Base-by-base conservation (phyloP, 1,140 invertebrate species). In the Apis laboriosa region DNA sequence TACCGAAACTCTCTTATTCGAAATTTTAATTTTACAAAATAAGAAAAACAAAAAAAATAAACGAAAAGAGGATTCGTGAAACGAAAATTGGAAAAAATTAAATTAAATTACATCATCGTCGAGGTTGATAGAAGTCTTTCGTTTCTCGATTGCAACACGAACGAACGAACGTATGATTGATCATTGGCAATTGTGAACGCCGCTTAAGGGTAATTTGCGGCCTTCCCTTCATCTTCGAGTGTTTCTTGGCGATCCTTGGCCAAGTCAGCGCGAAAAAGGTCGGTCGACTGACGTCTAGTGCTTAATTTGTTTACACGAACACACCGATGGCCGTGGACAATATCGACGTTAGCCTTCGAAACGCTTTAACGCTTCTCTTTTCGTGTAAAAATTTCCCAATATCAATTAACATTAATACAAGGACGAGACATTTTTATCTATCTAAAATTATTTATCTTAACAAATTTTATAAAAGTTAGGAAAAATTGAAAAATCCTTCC, bases 221-320 rank as follows among this genome's bases (percentile, higher is more conserved):
- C 87, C 79, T 90, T 74, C 83, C 87, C 80, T 87, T 85, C 84
- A 81, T 84, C 79, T 80, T 63, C 83, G 79, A 86, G 85, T 83
- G 86, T 82, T 88, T 86, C 85, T 86, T 84, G 82, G 82, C 85
- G 77, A 84, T 81, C 63, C 80, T 84, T 75, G 80, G 83, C 82
- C 88, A 77, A 85, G 84, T 87, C 84, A 84, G 85, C 71, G 79
- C 53, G 61, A 80, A 75, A 80, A 75, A 80, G 79, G 79, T 80
- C 79, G 63, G 61, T 75, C 71, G 79, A 67, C 79, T 75, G 79
- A 80, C 79, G 79, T 80, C 71, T 66, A 66, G 53, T n/a, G 79
- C 61, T 80, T 80, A 80, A 67, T 80, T 80, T 80, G 79, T 80
- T 80, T 75, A 80, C 79, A 80, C 61, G 79, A 75, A 66, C 56